Base-by-base conservation (phyloP, 1,140 invertebrate species). In the Eueides isabella region DNA sequence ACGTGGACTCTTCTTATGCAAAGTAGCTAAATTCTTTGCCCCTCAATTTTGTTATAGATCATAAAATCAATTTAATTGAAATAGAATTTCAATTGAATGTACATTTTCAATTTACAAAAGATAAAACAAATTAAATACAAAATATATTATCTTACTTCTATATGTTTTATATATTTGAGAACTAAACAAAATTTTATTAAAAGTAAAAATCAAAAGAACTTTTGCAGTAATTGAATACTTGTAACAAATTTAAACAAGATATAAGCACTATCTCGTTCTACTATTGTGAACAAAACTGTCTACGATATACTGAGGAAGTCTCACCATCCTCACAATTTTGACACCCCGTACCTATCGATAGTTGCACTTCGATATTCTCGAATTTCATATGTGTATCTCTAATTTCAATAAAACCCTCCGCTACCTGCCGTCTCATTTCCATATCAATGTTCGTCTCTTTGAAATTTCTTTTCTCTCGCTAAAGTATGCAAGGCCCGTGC, bases 1-100 rank as follows among this genome's bases (percentile, higher is more conserved):
- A 86, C 88, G 89, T 91, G 91, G 87, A 88, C 85, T 86, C 83
- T 92, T 92, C 87, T 83, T 92, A 92, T 92, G 88, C 85, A 85
- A 91, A 91, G 79, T 72, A 85, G 75, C 77, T 44, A 63, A 62
- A 41, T 30, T 63, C 67, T 70, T 64, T 38, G 62, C 41, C 61
- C 66, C 64, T 70, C 33, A 63, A 70, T 41, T 69, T 61, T 30
- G 30, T 61, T 28, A 63, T 11, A 62, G 14, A 70, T 63, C 33
- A 70, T 70, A 41, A 70, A 1, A 41, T 62, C 31, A 63, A 41
- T 63, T 69, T 26, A 61, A 69, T 69, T 62, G 4, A 48, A 48
- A 55, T 26, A 23, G 44, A 55, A 55, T 55, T 55, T 55, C 2
- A 55, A 55, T 12, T 55, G 3, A 11, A 55, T 55, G 26, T 55